A percentile compares a stretch with the other conserved stretches of the same genome.
Evolutionary conservation across 2,113 vertebrate species (phyloP).

Genomic region (Numenius arquata): DNA sequence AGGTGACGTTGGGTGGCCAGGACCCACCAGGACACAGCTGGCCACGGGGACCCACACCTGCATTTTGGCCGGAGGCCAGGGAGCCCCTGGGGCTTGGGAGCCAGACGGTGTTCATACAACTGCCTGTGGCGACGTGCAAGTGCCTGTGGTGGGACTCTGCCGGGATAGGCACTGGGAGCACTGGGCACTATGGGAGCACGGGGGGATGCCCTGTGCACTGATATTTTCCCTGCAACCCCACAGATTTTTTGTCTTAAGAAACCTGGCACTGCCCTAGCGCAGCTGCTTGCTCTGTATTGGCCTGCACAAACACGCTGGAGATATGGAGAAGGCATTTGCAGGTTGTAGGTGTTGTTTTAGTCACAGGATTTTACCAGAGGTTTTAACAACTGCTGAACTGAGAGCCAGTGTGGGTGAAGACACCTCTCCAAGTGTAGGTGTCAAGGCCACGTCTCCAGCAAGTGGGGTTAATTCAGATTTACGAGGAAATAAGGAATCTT

Average conservation of each 20-base stretch:
- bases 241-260: background rate
- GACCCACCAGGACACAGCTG: background rate
- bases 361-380: background rate
- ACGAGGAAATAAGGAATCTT: background rate
- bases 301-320: too few relatives aligned
- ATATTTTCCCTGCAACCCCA: background rate
- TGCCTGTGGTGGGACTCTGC: background rate
- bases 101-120: rapidly evolving
- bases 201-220: background rate
- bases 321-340: rapidly evolving
- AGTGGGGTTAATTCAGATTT: background rate
- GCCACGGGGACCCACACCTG: background rate
- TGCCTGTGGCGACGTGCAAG: rapidly evolving
- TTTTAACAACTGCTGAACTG: background rate
- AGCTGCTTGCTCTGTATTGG: rapidly evolving
- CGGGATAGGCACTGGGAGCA: rapidly evolving
- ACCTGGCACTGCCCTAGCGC: background rate
- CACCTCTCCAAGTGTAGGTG: background rate
- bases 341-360: background rate
- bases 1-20: rapidly evolving
- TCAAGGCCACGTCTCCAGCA: background rate
- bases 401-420: background rate
- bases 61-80: background rate
- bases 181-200: background rate
- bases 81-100: background rate